Base-by-base conservation (phyloP, 2,113 vertebrate species). In the Tylochromis polylepis region DNA sequence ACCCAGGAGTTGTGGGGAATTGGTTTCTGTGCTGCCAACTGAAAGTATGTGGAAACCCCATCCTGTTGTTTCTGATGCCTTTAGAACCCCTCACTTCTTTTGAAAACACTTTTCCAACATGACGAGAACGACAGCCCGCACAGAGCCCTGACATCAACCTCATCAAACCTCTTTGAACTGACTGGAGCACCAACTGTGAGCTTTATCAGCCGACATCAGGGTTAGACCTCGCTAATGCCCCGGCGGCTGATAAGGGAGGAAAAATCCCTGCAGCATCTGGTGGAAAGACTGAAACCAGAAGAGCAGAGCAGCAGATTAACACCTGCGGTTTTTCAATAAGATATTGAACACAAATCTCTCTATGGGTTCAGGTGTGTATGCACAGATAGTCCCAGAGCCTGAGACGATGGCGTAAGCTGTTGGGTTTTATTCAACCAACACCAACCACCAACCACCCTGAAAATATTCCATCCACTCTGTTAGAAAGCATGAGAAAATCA, bases 221-320 rank as follows among this genome's bases (percentile, higher is more conserved):
- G 24, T 72, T 57, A 56, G 38, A 82, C 57, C 38, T 55, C 27
- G 75, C 77, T 49, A 49, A 75, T 58, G 41, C 67, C 29, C 27
- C 11, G 8, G 18, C 1, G 36, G 46, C 78, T 62, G 36, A 81
- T 29, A 12, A 27, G 49, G n/a, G 49, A 22, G 75, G 81, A 15
- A 34, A 65, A 62, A 49, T 85, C 87, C 49, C 67, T 41, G 51
- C 12, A 85, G 67, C 14, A 56, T 55, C 87, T 62, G 55, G n/a
- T 70, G 49, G 11, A 56, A 81, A 72, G 18, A 53, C 57, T 51
- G 36, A 57, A 88, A 81, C 53, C 55, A 43, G 60, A 65, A 82
- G 60, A 83, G 49, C 10, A 1, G 62, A 43, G 60, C 60, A 41
- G 31, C 60, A 82, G 49, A 24, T 77, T 77, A 77, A 77, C 72